Percentiles rank a stretch among this genome's conserved stretches.
Evolutionary conservation across 2,888 invertebrate genomes (phyloP).

Genomic region (Neelides folsomi): DNA sequence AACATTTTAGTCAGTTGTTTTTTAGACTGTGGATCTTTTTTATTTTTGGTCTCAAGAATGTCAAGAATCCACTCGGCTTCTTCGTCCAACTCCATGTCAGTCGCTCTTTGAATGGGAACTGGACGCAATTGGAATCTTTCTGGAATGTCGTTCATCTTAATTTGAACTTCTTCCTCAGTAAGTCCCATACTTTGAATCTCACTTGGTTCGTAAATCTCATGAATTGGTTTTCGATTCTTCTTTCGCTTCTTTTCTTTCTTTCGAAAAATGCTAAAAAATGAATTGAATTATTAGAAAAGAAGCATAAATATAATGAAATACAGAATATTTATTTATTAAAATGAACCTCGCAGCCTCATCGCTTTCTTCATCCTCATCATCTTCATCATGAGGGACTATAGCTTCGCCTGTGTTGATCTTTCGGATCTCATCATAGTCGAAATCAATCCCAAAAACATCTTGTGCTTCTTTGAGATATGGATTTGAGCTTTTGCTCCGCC

Average conservation of each 20-base stretch:
- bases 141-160: not conserved
- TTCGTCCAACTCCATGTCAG: not conserved
- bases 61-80: constrained; percentile 1
- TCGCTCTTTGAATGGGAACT: not conserved
- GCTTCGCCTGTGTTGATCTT: not conserved
- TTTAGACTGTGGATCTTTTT: too few relatives aligned
- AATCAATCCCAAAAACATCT: constrained; percentile 4
- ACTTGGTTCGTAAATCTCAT: constrained; percentile 3
- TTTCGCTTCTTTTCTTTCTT: too few relatives aligned
- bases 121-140: not conserved
- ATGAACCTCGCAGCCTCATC: not conserved
- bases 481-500: not conserved
- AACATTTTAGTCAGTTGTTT: too few relatives aligned
- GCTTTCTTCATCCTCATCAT: not conserved
- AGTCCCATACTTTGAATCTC: not conserved
- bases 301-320: too few relatives aligned
- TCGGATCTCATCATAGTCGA: constrained; percentile 2
- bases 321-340: too few relatives aligned
- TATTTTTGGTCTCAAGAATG: too few relatives aligned
- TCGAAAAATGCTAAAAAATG: too few relatives aligned
- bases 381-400: too few relatives aligned
- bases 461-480: not conserved
- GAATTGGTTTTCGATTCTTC: not conserved
- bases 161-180: not conserved
- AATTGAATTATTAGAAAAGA: too few relatives aligned